These are phyloP conservation scores for Ephestia elutella DNA, from an alignment of 1,140 invertebrate genomes.

Conservation along the genomic window DNA sequence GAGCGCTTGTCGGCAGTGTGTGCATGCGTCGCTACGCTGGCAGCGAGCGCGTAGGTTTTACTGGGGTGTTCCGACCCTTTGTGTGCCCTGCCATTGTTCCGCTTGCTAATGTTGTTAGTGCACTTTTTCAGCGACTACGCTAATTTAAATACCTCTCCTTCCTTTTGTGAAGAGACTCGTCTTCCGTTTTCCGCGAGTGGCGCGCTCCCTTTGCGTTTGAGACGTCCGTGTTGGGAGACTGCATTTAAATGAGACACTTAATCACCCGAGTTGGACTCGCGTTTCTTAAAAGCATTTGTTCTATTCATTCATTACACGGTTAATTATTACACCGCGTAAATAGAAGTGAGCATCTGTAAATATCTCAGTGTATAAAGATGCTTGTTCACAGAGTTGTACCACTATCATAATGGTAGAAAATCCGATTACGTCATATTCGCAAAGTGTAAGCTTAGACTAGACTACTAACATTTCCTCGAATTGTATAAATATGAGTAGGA, in stretches of 20 bases:
- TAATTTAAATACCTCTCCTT: conserved; percentile 73
- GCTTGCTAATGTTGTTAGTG: conserved; percentile 72
- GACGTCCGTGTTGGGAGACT: conserved; percentile 66
- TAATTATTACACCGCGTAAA: conserved; percentile 28
- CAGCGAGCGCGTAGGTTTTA: conserved; percentile 27
- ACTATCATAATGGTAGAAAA: conserved; percentile 1
- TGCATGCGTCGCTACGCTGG: background rate
- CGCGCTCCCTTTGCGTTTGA: conserved; percentile 66
- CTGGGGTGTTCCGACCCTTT: conserved; percentile 55
- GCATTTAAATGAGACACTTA: conserved; percentile 75
- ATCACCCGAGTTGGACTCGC: conserved; percentile 66
- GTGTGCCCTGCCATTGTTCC: conserved; percentile 65
- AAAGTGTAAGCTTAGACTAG: conserved; percentile 21
- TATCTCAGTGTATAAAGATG: background rate
- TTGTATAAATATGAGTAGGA: conserved; percentile 68
- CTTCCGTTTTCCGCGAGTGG: conserved; percentile 69
- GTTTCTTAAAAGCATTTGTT: conserved; percentile 65
- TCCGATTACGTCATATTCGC: conserved; percentile 16
- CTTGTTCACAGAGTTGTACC: too few relatives aligned
- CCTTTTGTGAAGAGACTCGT: conserved; percentile 67
- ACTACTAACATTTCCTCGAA: conserved; percentile 58
- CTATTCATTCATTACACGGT: conserved; percentile 61
- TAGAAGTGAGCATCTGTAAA: background rate
- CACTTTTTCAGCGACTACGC: conserved; percentile 70
- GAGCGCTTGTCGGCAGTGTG: conserved; percentile 6